A percentile compares a stretch with the other conserved stretches of the same genome.
Evolutionary conservation across 2,888 invertebrate species (phyloP).

Genomic region (Yponomeuta malinellus): DNA sequence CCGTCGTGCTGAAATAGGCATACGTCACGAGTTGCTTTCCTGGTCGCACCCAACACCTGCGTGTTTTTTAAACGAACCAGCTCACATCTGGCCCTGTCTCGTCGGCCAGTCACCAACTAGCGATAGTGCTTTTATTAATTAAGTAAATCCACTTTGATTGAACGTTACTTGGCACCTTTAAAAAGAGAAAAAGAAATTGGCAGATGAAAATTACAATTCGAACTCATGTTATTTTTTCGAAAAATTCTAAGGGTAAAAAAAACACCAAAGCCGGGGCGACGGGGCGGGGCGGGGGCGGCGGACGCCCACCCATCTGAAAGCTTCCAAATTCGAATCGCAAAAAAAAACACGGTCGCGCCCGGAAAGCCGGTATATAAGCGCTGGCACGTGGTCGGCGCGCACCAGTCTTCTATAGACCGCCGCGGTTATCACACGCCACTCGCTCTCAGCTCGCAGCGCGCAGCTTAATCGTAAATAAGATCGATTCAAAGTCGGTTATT

Average conservation of each 20-base stretch:
- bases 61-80: not conserved
- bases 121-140: not conserved
- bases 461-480: constrained; percentile 60
- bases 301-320: constrained; percentile 69
- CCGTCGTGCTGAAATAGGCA: not conserved
- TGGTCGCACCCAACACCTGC: not conserved
- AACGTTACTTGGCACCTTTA: not conserved
- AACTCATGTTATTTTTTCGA: not conserved
- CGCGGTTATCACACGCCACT: constrained; percentile 48
- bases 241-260: not conserved
- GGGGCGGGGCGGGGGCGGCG: constrained; percentile 47
- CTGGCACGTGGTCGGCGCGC: constrained; percentile 58
- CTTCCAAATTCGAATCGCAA: constrained; percentile 71
- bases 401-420: constrained; percentile 55
- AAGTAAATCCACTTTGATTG: not conserved
- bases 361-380: constrained; percentile 58
- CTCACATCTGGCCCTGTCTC: not conserved
- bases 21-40: not conserved
- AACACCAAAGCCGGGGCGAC: constrained; percentile 29
- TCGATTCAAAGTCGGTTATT: constrained; percentile 55
- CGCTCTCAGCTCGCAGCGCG: constrained; percentile 16
- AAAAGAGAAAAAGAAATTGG: not conserved
- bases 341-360: constrained; percentile 65
- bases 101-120: not conserved
- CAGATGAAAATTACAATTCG: not conserved